These are phyloP conservation scores for Catostylus mosaicus DNA, from an alignment of 30 jellyfish, hydroid and myxozoan genomes.

Conservation along the genomic window DNA sequence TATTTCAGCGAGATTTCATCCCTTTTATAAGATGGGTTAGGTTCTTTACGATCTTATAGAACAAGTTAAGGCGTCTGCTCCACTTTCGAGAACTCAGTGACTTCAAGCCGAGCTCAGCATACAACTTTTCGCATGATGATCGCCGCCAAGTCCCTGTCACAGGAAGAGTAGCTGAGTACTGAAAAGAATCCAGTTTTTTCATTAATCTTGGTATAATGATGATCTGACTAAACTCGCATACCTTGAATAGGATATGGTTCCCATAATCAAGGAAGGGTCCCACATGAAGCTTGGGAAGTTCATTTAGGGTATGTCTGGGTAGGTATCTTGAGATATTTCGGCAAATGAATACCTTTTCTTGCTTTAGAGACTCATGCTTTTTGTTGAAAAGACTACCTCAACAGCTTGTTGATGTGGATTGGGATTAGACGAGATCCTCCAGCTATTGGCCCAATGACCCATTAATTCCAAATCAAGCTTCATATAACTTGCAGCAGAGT, in stretches of 20 bases:
- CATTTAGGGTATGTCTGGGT: slow-evolving; percentile 36
- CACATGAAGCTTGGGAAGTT: slow-evolving; percentile 18
- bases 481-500: slow-evolving; percentile 21
- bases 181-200: neutral
- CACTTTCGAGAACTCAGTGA: neutral
- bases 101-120: neutral
- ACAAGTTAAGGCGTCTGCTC: no score
- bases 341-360: slow-evolving; percentile 26
- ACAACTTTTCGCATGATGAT: neutral
- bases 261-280: slow-evolving; percentile 24
- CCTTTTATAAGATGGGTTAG: neutral
- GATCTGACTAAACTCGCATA: neutral
- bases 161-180: neutral
- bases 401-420: neutral
- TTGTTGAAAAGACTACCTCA: slow-evolving; percentile 2
- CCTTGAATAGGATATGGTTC: neutral
- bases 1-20: neutral
- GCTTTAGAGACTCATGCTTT: slow-evolving; percentile 24
- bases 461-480: slow-evolving; percentile 3
- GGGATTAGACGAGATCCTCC: neutral
- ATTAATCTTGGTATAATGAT: neutral
- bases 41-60: neutral
- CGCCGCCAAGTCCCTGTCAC: neutral
- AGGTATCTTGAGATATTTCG: slow-evolving; percentile 23
- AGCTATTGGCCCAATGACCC: neutral